Conservation (phyloP, 2,113 vertebrate species). For the Hippoglossus stenolepis region DNA sequence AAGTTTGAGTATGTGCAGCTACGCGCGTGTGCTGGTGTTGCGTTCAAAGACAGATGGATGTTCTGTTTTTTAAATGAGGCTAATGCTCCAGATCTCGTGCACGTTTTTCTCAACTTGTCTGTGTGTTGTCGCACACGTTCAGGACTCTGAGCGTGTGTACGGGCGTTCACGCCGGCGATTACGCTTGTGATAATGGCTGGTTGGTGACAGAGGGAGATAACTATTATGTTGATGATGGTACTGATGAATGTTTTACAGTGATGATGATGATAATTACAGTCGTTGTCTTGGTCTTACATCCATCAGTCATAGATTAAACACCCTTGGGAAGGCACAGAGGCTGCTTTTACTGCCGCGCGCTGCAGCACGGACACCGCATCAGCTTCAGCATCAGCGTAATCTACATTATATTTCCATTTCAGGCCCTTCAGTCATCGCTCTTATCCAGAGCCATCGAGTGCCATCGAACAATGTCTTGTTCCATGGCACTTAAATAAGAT, state of each 20-base stretch:
- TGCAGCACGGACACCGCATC: slow-evolving; percentile 33
- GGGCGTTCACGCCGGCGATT: slow-evolving; percentile 29
- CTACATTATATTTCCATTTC: slow-evolving; percentile 63
- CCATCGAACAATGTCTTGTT: slow-evolving; percentile 3
- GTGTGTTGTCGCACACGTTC: too few species aligned
- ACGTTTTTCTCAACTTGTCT: neutral
- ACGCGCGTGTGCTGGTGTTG: neutral
- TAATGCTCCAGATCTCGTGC: slow-evolving; percentile 11
- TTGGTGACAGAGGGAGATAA: slow-evolving; percentile 58
- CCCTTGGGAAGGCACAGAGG: slow-evolving; percentile 37
- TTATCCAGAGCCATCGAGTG: slow-evolving; percentile 24
- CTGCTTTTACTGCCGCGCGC: slow-evolving; percentile 20
- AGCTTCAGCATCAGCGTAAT: slow-evolving; percentile 30
- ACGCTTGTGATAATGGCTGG: slow-evolving; percentile 64
- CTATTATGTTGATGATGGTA: slow-evolving; percentile 64
- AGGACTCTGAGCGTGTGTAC: neutral
- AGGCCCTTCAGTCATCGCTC: slow-evolving; percentile 33
- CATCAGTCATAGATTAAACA: slow-evolving; percentile 69
- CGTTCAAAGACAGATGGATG: slow-evolving; percentile 34
- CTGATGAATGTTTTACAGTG: slow-evolving; percentile 75
- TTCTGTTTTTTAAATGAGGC: slow-evolving; percentile 3
- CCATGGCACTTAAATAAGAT: slow-evolving; percentile 31
- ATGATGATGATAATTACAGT: slow-evolving; percentile 73
- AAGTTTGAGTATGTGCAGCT: neutral
- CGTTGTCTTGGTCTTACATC: slow-evolving; percentile 59